Percentiles rank a stretch among this genome's conserved stretches.
phyloP scores from a whole-genome alignment of 2,113 vertebrate genomes.

The Entelurus aequoreus region DNA sequence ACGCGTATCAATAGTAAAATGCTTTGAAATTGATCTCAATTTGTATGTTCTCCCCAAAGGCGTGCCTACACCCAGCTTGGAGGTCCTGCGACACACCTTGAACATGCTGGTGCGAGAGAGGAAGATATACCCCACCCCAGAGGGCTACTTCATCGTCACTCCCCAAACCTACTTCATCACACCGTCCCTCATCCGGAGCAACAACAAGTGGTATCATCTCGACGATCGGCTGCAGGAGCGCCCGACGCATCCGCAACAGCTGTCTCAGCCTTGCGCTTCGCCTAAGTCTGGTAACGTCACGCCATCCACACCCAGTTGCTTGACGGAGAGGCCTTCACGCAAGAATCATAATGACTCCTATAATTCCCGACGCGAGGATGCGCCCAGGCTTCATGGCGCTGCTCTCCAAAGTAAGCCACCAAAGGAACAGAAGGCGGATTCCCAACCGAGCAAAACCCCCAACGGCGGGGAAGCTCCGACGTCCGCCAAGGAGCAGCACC shows the following conservation, averaged over 20 bases:
- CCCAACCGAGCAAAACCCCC: constrained; percentile 81
- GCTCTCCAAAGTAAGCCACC: constrained; percentile 86
- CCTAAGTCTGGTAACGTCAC: constrained; percentile 88
- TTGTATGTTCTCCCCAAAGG: constrained; percentile 66
- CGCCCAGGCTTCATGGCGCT: constrained; percentile 82
- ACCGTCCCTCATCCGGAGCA: constrained; percentile 89
- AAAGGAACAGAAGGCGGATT: constrained; percentile 89
- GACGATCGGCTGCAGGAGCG: constrained; percentile 92
- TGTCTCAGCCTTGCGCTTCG: constrained; percentile 84
- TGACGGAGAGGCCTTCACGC: constrained; percentile 86
- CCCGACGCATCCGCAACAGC: constrained; percentile 75
- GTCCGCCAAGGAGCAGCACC: constrained; percentile 78
- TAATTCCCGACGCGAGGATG: constrained; percentile 88
- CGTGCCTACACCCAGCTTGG: constrained; percentile 95
- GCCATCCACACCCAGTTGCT: constrained; percentile 85
- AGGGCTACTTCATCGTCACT: constrained; percentile 98
- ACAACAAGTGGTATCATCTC: constrained; percentile 92
- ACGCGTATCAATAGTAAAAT: background rate
- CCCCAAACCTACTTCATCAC: constrained; percentile 99
- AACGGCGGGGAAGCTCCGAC: constrained; percentile 74
- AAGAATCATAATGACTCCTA: constrained; percentile 94
- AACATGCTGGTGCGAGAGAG: constrained; percentile 97
- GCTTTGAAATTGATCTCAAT: background rate
- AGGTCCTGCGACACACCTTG: constrained; percentile 94
- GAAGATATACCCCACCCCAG: constrained; percentile 97